A percentile compares a stretch with the other conserved stretches of the same genome.
phyloP scores from a whole-genome alignment of 2,113 vertebrate species.

The Xerus inauris region DNA sequence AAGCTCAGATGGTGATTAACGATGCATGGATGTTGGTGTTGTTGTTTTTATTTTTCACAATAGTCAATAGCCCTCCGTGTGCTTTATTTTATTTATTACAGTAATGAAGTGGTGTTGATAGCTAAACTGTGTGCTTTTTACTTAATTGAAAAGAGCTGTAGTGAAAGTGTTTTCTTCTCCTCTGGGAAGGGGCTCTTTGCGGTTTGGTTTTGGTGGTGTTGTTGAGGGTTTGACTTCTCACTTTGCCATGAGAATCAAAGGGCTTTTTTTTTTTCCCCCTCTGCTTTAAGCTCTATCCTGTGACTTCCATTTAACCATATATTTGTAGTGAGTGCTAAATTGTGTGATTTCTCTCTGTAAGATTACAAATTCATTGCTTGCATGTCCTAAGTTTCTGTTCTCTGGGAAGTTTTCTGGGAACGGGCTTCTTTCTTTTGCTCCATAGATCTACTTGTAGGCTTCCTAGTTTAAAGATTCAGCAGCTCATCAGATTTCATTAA shows the following conservation, averaged over 20 bases:
- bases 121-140: slow-evolving; percentile 99
- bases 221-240: slow-evolving; percentile 93
- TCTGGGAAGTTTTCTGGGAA: slow-evolving; percentile 84
- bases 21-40: slow-evolving; percentile 97
- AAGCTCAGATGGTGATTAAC: slow-evolving; percentile 99
- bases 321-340: slow-evolving; percentile 94
- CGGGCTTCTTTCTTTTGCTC: slow-evolving; percentile 87
- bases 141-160: slow-evolving; percentile 93
- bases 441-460: slow-evolving; percentile 85
- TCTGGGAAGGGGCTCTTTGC: slow-evolving; percentile 87
- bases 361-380: slow-evolving; percentile 90
- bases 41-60: slow-evolving; percentile 89
- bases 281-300: slow-evolving; percentile 94
- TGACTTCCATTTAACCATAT: slow-evolving; percentile 88
- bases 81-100: slow-evolving; percentile 92
- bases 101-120: slow-evolving; percentile 99
- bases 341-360: slow-evolving; percentile 90
- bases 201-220: slow-evolving; percentile 89
- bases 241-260: slow-evolving; percentile 93
- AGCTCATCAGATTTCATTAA: slow-evolving; percentile 73
- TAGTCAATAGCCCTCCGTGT: slow-evolving; percentile 98
- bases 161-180: slow-evolving; percentile 87
- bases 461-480: slow-evolving; percentile 80
- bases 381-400: slow-evolving; percentile 88
- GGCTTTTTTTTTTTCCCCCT: slow-evolving; percentile 83